A percentile compares a stretch with the other conserved stretches of the same genome.
Conservation (phyloP, 1,140 invertebrate genomes). For the Pollicipes pollicipes region DNA sequence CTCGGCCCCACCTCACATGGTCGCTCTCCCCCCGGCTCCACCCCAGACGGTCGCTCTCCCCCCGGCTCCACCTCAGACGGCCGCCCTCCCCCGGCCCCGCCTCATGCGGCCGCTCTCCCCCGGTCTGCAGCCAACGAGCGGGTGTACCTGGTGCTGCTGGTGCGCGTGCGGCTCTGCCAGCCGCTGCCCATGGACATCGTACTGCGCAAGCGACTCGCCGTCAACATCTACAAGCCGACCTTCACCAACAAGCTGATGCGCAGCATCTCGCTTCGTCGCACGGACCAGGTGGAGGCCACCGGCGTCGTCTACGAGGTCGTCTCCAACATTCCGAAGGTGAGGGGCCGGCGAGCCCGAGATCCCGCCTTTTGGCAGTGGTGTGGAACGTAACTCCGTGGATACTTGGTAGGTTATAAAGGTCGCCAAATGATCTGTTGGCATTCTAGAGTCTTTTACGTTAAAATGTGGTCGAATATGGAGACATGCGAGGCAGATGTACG, state of each 20-base stretch:
- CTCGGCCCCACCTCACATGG: no score
- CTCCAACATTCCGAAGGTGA: conserved; percentile 84
- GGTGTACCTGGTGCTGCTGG: conserved; percentile 80
- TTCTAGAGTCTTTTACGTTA: not conserved
- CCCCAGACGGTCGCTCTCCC: no score
- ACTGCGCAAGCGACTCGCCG: conserved; percentile 73
- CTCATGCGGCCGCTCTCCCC: conserved; percentile 24
- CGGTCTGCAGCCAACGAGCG: conserved; percentile 30
- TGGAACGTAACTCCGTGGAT: no score
- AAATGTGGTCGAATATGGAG: no score
- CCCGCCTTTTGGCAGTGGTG: no score
- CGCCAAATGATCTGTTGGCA: not conserved
- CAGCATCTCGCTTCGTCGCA: conserved; percentile 20
- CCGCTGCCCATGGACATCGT: conserved; percentile 92
- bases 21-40: no score
- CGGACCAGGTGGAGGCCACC: conserved; percentile 19
- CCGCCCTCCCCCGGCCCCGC: not conserved
- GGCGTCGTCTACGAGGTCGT: conserved; percentile 95
- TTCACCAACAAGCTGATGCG: conserved; percentile 34
- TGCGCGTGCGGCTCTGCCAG: conserved; percentile 82
- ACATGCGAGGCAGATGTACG: no score
- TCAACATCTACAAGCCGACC: conserved; percentile 91
- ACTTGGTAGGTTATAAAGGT: not conserved
- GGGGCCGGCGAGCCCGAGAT: not conserved
- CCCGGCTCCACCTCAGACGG: no score